Conservation (phyloP, 1,140 invertebrate genomes). For the Palaemon carinicauda region DNA sequence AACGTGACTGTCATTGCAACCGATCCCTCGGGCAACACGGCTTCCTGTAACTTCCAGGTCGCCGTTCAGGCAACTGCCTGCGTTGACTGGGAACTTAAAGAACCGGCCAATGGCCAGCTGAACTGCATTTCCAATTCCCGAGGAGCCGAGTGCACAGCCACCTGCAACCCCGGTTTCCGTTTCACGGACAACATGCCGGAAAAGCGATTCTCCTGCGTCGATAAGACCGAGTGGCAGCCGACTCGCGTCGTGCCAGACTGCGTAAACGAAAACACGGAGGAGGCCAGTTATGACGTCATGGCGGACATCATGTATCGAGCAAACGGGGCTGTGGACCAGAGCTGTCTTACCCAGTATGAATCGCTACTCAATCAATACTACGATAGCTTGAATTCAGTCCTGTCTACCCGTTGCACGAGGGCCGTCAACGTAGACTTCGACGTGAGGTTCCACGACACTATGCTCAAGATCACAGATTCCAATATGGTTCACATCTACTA, state of each 20-base stretch:
- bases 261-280: slow-evolving; percentile 91
- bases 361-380: slow-evolving; percentile 83
- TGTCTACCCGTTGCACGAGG: slow-evolving; percentile 87
- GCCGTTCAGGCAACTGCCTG: slow-evolving; percentile 92
- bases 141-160: slow-evolving; percentile 87
- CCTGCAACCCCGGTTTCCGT: slow-evolving; percentile 87
- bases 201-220: slow-evolving; percentile 86
- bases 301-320: slow-evolving; percentile 88
- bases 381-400: slow-evolving; percentile 77
- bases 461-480: slow-evolving; percentile 79
- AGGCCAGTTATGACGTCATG: slow-evolving; percentile 91
- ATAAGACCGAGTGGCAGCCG: slow-evolving; percentile 79
- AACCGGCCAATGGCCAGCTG: slow-evolving; percentile 85
- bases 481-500: slow-evolving; percentile 88
- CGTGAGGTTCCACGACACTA: slow-evolving; percentile 85
- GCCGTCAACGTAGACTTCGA: slow-evolving; percentile 95
- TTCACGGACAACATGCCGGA: slow-evolving; percentile 89
- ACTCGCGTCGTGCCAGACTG: slow-evolving; percentile 90
- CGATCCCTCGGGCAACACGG: slow-evolving; percentile 89
- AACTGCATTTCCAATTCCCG: slow-evolving; percentile 79
- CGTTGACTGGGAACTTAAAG: slow-evolving; percentile 90
- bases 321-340: slow-evolving; percentile 83
- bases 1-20: slow-evolving; percentile 92
- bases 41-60: slow-evolving; percentile 92
- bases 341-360: slow-evolving; percentile 86